Conservation (phyloP, 2,888 invertebrate genomes). For the Aphidoletes aphidimyza region DNA sequence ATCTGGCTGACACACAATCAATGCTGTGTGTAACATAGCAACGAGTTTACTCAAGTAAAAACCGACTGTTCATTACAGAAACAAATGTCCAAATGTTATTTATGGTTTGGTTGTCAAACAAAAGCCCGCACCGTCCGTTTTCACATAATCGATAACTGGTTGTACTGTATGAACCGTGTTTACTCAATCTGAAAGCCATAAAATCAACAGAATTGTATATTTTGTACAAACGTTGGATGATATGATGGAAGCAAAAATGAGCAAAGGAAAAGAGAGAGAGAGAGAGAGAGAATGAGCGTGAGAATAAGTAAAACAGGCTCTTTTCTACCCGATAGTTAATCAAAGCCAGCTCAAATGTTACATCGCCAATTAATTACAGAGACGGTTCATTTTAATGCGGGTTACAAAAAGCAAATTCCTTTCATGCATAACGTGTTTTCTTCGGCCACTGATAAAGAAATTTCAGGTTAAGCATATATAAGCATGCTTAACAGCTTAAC, state of each 20-base stretch:
- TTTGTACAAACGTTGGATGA: no score
- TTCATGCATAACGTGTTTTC: background rate
- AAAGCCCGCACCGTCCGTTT: background rate
- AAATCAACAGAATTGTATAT: constrained; percentile 30
- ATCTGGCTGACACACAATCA: background rate
- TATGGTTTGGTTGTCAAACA: constrained; percentile 31
- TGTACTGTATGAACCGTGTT: background rate
- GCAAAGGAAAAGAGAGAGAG: background rate
- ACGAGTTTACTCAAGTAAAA: background rate
- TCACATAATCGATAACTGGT: background rate
- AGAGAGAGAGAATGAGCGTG: background rate
- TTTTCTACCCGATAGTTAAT: background rate
- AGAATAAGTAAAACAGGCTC: background rate
- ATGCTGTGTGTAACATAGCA: background rate
- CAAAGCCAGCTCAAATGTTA: background rate
- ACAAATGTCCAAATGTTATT: constrained; percentile 36
- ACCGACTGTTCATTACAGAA: background rate
- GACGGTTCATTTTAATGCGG: constrained; percentile 13
- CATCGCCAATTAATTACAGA: constrained; percentile 24
- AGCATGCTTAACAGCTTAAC: constrained; percentile 15
- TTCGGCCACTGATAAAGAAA: background rate
- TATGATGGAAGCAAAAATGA: background rate
- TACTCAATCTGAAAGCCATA: constrained; percentile 33
- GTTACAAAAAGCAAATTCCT: background rate
- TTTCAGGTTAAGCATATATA: background rate